A percentile compares a stretch with the other conserved stretches of the same genome.
Evolutionary conservation across 1,140 invertebrate species (phyloP).

Genomic region (Drosophila punjabiensis): DNA sequence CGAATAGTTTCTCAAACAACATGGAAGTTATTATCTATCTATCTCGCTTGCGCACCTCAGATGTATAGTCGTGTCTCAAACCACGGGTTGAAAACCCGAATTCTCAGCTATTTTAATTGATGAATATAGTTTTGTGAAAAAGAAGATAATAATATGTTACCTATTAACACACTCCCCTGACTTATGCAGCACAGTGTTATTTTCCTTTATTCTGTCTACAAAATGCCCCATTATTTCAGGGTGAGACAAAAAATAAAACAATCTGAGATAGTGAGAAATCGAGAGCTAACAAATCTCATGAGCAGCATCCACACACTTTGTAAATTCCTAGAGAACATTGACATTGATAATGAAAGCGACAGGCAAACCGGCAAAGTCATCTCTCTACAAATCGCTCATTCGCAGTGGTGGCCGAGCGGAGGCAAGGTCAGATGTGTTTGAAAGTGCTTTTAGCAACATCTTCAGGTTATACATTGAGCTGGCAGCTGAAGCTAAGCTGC

Average conservation of each 20-base stretch:
- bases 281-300: conserved; percentile 3
- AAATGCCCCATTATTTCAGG: conserved; percentile 28
- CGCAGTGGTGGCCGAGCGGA: conserved; percentile 41
- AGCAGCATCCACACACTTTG: background rate
- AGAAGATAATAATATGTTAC: background rate
- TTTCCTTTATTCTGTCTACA: conserved; percentile 22
- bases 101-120: background rate
- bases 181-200: background rate
- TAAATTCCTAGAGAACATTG: conserved; percentile 43
- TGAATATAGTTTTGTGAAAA: background rate
- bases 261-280: conserved; percentile 6
- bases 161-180: no score
- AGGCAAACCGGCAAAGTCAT: conserved; percentile 42
- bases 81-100: background rate
- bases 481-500: conserved; percentile 22
- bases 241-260: conserved; percentile 16
- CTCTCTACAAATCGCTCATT: conserved; percentile 48
- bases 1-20: no score
- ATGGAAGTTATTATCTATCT: no score
- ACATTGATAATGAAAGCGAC: conserved; percentile 74
- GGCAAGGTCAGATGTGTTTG: conserved; percentile 50
- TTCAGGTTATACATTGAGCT: conserved; percentile 13
- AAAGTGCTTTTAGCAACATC: background rate
- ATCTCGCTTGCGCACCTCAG: background rate
- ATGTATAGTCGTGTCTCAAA: background rate